These are phyloP conservation scores for Tiliacea citrago DNA, from an alignment of 2,888 invertebrate species.

Conservation along the genomic window DNA sequence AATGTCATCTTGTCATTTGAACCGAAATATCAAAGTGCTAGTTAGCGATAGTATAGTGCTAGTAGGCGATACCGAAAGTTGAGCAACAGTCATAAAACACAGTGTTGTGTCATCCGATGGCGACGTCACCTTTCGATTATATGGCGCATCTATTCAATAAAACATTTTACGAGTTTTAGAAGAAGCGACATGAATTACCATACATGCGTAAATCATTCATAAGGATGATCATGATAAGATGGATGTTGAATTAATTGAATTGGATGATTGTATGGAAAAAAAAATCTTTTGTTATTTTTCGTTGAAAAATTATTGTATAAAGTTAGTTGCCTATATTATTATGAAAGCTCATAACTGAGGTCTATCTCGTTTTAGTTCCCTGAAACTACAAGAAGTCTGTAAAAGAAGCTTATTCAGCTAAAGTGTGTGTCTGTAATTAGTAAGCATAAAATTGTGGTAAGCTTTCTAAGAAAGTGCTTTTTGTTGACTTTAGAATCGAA, in stretches of 20 bases:
- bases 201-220: slow-evolving; percentile 62
- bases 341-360: neutral
- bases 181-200: slow-evolving; percentile 50
- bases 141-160: slow-evolving; percentile 67
- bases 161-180: slow-evolving; percentile 64
- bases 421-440: neutral
- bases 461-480: neutral
- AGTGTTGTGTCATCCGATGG: slow-evolving; percentile 57
- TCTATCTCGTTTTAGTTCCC: neutral
- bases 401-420: neutral
- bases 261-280: slow-evolving; percentile 10
- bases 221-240: slow-evolving; percentile 39
- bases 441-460: neutral
- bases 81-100: slow-evolving; percentile 55
- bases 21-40: slow-evolving; percentile 16
- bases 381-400: neutral
- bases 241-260: slow-evolving; percentile 50
- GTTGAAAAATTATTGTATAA: too few relatives aligned
- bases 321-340: neutral
- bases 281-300: slow-evolving; percentile 15
- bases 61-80: slow-evolving; percentile 47
- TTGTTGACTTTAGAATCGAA: neutral
- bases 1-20: slow-evolving; percentile 14
- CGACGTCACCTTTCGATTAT: slow-evolving; percentile 49
- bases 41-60: too few relatives aligned